Base-by-base conservation (phyloP, 2,113 vertebrate genomes). In the Myrmecophaga tridactyla region DNA sequence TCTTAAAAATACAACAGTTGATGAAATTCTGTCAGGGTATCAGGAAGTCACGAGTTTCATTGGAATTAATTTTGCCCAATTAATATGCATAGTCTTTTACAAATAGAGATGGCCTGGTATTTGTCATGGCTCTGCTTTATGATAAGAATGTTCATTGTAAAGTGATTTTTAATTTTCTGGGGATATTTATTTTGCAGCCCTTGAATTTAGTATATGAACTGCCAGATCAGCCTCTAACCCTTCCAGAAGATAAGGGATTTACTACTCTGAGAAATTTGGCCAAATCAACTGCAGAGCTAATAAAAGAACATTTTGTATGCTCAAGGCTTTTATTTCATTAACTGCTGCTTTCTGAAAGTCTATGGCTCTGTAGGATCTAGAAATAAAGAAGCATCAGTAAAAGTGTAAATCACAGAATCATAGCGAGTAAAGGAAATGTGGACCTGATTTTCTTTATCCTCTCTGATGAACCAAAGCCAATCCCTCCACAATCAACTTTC, bases 201-300 rank as follows among this genome's bases (percentile, higher is more conserved):
- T 62, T 77, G 85, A 75, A 39, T 90, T 96, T 27, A 72, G 12
- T 86, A 31, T 78, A 92, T n/a, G 17, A 96, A 95, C 20, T 96
- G 15, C 43, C 41, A 89, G 17, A 94, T 95, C 21, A 95, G 20
- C 43, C 21, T 48, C 43, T 84, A 91, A 90, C 29, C 23, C 82
- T 93, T 97, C 39, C 87, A 97, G 2, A 1, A 96, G 46, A 92
- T 41, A 90, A 96, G 39, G 29, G 6, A 97, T 87, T 94, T 93
- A 73, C 36, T 70, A 25, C 41, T 88, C 8, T 56, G 41, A 92
- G 78, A 96, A 82, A 14, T 86, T 90, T 81, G 56, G 14, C 62
- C 65, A 67, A 96, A 96, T 43, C 89, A 14, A 89, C 23, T 81
- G 27, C 27, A 80, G 29, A 95, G 78, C 81, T 94, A 94, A 91